phyloP scores from a whole-genome alignment of 1,140 invertebrate genomes.

The Drosophila sturtevanti region DNA sequence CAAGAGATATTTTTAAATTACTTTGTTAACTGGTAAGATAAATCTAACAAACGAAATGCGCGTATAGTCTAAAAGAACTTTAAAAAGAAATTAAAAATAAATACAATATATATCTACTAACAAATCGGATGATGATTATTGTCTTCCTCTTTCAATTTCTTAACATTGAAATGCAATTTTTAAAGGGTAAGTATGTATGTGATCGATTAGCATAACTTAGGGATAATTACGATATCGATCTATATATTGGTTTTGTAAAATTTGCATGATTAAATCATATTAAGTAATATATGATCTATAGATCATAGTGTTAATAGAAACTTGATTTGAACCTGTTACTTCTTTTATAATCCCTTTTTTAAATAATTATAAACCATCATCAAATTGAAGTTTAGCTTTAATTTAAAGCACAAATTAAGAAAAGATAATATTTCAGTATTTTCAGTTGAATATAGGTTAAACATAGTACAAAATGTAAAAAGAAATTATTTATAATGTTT shows the following conservation, averaged over 20 bases:
- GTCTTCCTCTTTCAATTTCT: not conserved
- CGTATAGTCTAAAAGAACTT: not conserved
- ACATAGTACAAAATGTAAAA: not conserved
- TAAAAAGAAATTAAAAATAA: not conserved
- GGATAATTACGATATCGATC: too few species aligned
- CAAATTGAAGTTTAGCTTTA: not conserved
- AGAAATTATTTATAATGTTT: too few species aligned
- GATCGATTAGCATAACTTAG: too few species aligned
- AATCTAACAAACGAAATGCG: constrained; percentile 5
- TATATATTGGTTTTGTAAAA: too few species aligned
- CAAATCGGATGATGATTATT: not conserved
- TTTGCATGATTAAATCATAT: too few species aligned
- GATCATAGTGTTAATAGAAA: too few species aligned
- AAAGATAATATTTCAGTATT: not conserved
- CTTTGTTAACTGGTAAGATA: constrained; percentile 1
- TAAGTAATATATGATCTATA: too few species aligned
- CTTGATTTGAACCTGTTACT: too few species aligned
- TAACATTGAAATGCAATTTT: too few species aligned
- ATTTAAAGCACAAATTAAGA: not conserved
- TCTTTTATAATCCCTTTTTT: too few species aligned
- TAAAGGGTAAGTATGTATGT: too few species aligned
- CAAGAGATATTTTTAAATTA: constrained; percentile 13
- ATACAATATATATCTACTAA: constrained; percentile 6
- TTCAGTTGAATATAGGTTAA: not conserved
- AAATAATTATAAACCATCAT: too few species aligned